Base-by-base conservation (phyloP, 2,113 vertebrate species). In the Lucifuga dentata region DNA sequence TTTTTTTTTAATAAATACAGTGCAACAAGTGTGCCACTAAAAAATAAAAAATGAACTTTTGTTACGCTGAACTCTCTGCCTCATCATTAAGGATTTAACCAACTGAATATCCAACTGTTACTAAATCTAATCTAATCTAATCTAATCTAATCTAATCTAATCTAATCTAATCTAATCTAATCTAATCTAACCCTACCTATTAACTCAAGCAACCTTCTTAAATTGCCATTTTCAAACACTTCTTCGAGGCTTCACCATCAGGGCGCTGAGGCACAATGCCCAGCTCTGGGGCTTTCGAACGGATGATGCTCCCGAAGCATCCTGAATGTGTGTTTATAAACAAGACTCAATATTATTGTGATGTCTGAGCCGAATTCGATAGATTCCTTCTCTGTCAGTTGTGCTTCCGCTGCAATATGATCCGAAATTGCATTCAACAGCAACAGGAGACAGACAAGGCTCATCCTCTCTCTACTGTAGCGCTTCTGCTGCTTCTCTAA, bases 261-360 rank as follows among this genome's bases (percentile, higher is more conserved):
- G 66, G 77, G 62, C 63, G 9, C 43, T 38, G 29, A 13, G 20
- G 44, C 46, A 52, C 56, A 57, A 10, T 4, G 11, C 58, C 53
- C 49, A 53, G 72, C 64, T 7, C 35, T 9, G 38, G 45, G 39
- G 36, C 50, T 53, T 59, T 76, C 64, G 69, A 78, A 78, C 26
- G 35, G 67, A 73, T 56, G 68, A 80, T 81, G 57, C 73, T 75
- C 78, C 85, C 33, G 73, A 68, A 85, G 77, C 83, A 85, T 86
- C 82, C 78, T 52, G 66, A 88, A 78, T 77, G 85, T 81, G 85
- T 91, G 86, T 91, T 90, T 88, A 90, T 88, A 84, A 89, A 90
- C 85, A 91, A 89, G 85, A 70, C 86, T 90, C 86, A 91, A 90
- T 91, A 87, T 90, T 90, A 87, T 90, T 89, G 88, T 86, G 90